Evolutionary conservation across 2,797 vertebrate species (phyloP).

Genomic region (Sebastolobus alascanus): DNA sequence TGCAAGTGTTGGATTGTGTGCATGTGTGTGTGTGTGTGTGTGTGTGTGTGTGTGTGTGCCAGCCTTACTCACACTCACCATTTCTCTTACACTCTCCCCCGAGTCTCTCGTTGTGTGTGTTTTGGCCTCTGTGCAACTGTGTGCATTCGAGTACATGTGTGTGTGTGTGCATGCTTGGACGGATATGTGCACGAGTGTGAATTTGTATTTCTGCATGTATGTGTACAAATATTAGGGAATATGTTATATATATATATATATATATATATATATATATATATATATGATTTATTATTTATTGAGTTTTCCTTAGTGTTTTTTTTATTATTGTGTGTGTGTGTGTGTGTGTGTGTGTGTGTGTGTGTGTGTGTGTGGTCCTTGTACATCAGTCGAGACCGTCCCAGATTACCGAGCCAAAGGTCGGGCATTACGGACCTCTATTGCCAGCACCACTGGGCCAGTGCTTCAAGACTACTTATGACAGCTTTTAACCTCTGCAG

Average conservation of each 20-base stretch:
- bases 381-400: slow-evolving; percentile 27
- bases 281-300: too few relatives aligned
- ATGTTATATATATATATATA: background rate
- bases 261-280: too few relatives aligned
- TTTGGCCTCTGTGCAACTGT: slow-evolving; percentile 44
- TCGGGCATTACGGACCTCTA: slow-evolving; percentile 58
- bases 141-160: slow-evolving; percentile 34
- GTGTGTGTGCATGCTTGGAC: background rate
- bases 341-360: slow-evolving; percentile 4
- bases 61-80: slow-evolving; percentile 64
- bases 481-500: slow-evolving; percentile 82
- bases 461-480: slow-evolving; percentile 66
- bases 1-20: slow-evolving; percentile 46
- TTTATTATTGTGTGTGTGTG: background rate
- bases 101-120: slow-evolving; percentile 47
- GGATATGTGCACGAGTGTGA: slow-evolving; percentile 1
- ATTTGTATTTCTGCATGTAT: background rate
- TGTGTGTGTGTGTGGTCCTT: slow-evolving; percentile 38
- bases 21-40: slow-evolving; percentile 11
- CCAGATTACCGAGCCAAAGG: slow-evolving; percentile 50
- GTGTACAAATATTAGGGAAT: slow-evolving; percentile 11
- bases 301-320: background rate
- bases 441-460: slow-evolving; percentile 36
- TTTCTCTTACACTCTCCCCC: slow-evolving; percentile 57
- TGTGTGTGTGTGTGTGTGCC: slow-evolving; percentile 32